Percentiles rank a stretch among this genome's conserved stretches.
phyloP scores from a whole-genome alignment of 2,888 invertebrate species.

The Trilocha varians region DNA sequence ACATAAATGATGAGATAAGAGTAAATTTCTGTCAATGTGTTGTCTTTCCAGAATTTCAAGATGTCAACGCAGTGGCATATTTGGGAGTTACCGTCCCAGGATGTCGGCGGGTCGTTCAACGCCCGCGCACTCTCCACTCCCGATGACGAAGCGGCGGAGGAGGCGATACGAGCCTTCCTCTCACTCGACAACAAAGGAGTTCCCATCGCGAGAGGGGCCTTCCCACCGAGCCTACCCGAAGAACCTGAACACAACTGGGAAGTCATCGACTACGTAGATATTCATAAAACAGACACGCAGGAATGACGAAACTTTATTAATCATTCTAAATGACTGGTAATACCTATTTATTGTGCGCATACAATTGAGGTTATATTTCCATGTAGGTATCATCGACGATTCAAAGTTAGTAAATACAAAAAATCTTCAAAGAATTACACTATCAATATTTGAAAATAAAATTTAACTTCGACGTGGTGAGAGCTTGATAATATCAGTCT shows the following conservation, averaged over 20 bases:
- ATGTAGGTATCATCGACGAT: background rate
- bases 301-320: background rate
- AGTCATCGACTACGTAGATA: constrained; percentile 78
- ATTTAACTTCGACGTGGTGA: background rate
- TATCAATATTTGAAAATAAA: background rate
- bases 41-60: constrained; percentile 66
- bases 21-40: background rate
- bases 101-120: constrained; percentile 77
- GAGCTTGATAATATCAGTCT: background rate
- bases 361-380: background rate
- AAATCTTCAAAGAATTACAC: background rate
- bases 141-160: constrained; percentile 63
- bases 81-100: constrained; percentile 66
- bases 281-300: constrained; percentile 31
- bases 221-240: constrained; percentile 59
- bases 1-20: background rate
- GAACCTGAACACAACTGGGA: constrained; percentile 77
- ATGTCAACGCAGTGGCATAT: constrained; percentile 70
- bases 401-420: constrained; percentile 1
- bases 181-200: constrained; percentile 74
- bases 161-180: constrained; percentile 73
- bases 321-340: no score
- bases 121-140: constrained; percentile 65
- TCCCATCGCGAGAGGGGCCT: constrained; percentile 74
- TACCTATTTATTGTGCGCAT: no score